phyloP scores from a whole-genome alignment of 1,140 invertebrate genomes.

The Cydia splendana region DNA sequence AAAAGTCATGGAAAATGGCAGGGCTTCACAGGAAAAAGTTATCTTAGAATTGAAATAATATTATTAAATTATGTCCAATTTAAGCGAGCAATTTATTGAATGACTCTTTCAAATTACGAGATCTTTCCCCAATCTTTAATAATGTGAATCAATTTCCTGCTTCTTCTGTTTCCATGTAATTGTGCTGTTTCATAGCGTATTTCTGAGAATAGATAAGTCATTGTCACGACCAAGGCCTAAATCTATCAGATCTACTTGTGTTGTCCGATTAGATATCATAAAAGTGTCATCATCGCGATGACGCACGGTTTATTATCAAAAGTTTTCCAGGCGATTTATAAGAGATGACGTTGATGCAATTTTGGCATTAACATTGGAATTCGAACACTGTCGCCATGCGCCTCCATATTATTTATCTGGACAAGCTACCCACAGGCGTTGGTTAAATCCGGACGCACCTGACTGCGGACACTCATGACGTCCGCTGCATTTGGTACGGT shows the following conservation, averaged over 20 bases:
- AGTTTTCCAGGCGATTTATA: conserved; percentile 4
- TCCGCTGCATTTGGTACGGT: not conserved
- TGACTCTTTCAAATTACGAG: not conserved
- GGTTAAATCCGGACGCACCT: conserved; percentile 56
- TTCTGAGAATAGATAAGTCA: not conserved
- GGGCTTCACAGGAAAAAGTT: not conserved
- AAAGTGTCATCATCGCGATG: not conserved
- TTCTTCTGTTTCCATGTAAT: not conserved
- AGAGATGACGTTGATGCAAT: not conserved
- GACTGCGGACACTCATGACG: conserved; percentile 46
- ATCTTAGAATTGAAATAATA: too few species aligned
- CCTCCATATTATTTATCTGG: conserved; percentile 43
- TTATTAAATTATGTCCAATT: not conserved
- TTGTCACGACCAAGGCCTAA: conserved; percentile 1
- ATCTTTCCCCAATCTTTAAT: not conserved
- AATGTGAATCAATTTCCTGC: not conserved
- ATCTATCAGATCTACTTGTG: not conserved
- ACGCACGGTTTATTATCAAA: not conserved
- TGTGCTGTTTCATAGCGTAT: not conserved
- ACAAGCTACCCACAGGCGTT: conserved; percentile 42
- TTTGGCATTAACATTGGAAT: conserved; percentile 16
- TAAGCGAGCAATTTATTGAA: not conserved
- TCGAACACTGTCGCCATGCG: not conserved
- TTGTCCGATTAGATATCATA: conserved; percentile 18
- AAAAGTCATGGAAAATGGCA: too few species aligned